Base-by-base conservation (phyloP, 1,140 invertebrate species). In the Eubasilissa regina region DNA sequence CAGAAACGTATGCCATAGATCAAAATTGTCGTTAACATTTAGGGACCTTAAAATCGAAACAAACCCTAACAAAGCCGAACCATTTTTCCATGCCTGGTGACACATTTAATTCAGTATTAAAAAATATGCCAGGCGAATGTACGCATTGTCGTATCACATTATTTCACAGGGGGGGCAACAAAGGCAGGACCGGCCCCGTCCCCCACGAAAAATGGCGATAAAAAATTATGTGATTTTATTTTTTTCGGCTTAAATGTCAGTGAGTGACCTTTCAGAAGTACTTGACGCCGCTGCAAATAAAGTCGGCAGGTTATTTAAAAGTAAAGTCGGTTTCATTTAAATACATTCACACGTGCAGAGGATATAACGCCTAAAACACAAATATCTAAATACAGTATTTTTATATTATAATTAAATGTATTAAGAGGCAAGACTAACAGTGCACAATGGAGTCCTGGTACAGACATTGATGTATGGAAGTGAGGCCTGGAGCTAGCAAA, bases 171-270 rank as follows among this genome's bases (percentile, higher is more conserved):
- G 72, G 72, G n/a, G 13, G 72, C n/a, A 0, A 68, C 64, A 68
- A 68, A 47, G 64, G 64, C 12, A 44, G 7, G 9, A 44, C 13
- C n/a, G 12, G 15, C 17, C 25, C 35, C 60, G 10, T 43, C 60
- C 25, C 60, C 60, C 60, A 3, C 17, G 13, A 75, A 48, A 64
- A 35, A 48, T 48, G 21, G 55, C 77, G 43, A 72, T 78, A 78
- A 78, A 78, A 78, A 78, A 78, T 78, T 45, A 77, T 78, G 55
- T 15, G 60, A 68, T 77, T 70, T 68, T 77, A 56, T 77, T 68
- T 78, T 74, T 78, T 78, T 72, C n/a, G 12, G 53, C 55, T 21
- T 72, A 78, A 78, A 78, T 78, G 77, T 72, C 77, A 78, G 13
- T n/a, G 6, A n/a, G 11, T 72, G 66, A 72, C 77, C 77, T 78